Percentiles rank a stretch among this genome's conserved stretches.
phyloP scores from a whole-genome alignment of 2,888 invertebrate species.

The Sabatieria punctata region DNA sequence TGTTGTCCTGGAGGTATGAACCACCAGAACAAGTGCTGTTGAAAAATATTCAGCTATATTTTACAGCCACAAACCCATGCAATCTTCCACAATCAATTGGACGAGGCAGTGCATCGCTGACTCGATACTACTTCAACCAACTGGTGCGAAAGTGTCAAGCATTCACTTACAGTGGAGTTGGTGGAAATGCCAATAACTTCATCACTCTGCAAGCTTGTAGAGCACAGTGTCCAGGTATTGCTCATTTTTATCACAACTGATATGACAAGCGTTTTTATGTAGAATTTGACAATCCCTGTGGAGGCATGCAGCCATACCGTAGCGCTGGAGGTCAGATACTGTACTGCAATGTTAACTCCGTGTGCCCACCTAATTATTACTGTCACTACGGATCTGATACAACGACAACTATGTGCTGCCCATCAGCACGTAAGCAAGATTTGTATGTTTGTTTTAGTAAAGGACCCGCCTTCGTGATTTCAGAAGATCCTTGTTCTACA shows the following conservation, averaged over 20 bases:
- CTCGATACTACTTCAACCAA: constrained; percentile 15
- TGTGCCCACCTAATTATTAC: constrained; percentile 7
- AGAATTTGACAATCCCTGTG: constrained; percentile 7
- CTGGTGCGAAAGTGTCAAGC: constrained; percentile 15
- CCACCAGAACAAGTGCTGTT: neutral
- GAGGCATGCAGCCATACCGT: constrained; percentile 9
- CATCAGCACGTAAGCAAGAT: neutral
- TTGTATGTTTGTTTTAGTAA: neutral
- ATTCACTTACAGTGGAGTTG: constrained; percentile 18
- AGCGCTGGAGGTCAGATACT: constrained; percentile 2
- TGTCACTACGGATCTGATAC: constrained; percentile 9
- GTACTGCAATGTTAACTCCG: constrained; percentile 1
- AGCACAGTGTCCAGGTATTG: constrained; percentile 16
- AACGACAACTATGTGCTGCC: constrained; percentile 9
- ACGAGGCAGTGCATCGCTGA: neutral
- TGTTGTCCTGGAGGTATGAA: constrained; percentile 10
- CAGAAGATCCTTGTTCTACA: constrained; percentile 10
- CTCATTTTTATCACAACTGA: neutral
- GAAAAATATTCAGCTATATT: neutral
- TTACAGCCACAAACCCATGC: constrained; percentile 9
- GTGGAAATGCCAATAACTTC: constrained; percentile 22
- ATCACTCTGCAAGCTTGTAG: constrained; percentile 14
- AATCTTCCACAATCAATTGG: constrained; percentile 5
- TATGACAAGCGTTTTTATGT: neutral
- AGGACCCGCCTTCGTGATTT: too few relatives aligned